A percentile compares a stretch with the other conserved stretches of the same genome.
These are phyloP conservation scores for Rhinopomastus cyanomelas DNA, from an alignment of 2,113 vertebrate genomes.

Conservation along the genomic window DNA sequence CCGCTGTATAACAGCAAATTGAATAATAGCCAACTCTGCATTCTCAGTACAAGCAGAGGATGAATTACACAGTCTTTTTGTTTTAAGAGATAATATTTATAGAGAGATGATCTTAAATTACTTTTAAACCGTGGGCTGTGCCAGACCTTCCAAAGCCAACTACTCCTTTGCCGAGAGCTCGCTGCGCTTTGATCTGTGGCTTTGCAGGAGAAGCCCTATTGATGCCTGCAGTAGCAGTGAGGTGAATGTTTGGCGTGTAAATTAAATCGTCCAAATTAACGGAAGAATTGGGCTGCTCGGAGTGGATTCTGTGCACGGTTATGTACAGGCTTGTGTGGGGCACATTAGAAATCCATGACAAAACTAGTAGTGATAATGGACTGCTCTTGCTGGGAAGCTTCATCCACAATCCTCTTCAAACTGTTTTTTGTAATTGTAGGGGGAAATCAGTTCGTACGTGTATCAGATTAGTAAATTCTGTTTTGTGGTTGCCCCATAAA, in stretches of 20 bases:
- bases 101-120: background rate
- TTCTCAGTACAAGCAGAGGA: background rate
- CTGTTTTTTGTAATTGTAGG: background rate
- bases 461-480: background rate
- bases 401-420: background rate
- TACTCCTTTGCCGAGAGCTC: background rate
- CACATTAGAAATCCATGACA: background rate
- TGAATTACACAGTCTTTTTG: slow-evolving; percentile 22
- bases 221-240: background rate
- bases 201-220: background rate
- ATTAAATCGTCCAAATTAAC: background rate
- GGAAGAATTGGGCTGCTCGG: background rate
- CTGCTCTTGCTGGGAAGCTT: background rate
- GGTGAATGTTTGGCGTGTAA: background rate
- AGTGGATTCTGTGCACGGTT: background rate
- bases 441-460: background rate
- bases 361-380: background rate
- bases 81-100: slow-evolving; percentile 48
- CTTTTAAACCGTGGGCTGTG: background rate
- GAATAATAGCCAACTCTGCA: slow-evolving; percentile 32
- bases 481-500: background rate
- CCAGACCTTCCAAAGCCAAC: background rate
- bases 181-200: background rate
- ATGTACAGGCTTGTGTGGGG: background rate
- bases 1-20: background rate